These are phyloP conservation scores for Myopa tessellatipennis DNA, from an alignment of 2,888 invertebrate species.

Conservation along the genomic window DNA sequence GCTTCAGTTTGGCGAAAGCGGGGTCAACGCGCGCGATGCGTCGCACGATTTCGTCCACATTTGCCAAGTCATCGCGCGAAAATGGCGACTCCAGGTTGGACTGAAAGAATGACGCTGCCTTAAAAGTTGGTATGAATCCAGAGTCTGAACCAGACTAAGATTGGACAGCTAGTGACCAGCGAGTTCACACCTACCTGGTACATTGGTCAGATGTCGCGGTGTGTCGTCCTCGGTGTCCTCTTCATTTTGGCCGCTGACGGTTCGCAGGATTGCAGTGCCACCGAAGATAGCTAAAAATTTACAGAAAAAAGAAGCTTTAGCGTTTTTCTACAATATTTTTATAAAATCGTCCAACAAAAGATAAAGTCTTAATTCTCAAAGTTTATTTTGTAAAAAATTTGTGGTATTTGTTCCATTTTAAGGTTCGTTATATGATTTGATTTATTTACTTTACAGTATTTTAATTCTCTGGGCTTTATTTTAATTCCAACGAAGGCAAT, in stretches of 20 bases:
- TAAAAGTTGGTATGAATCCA: constrained; percentile 64
- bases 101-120: constrained; percentile 69
- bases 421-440: too few species aligned
- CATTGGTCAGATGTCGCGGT: constrained; percentile 59
- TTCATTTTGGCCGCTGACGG: not conserved
- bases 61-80: constrained; percentile 47
- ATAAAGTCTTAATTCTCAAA: too few species aligned
- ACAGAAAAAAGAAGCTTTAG: not conserved
- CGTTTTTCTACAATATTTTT: too few species aligned
- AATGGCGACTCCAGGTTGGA: constrained; percentile 57
- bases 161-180: not conserved
- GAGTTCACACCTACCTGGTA: constrained; percentile 57
- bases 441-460: too few species aligned
- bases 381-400: too few species aligned
- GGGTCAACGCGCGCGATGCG: constrained; percentile 26
- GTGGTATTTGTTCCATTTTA: too few species aligned
- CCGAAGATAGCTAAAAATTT: not conserved
- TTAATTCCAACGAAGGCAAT: too few species aligned
- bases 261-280: not conserved
- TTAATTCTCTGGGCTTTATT: too few species aligned
- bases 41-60: constrained; percentile 26
- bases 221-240: constrained; percentile 50
- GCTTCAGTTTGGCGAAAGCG: constrained; percentile 14
- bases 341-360: too few species aligned
- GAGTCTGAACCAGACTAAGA: constrained; percentile 53